Conservation (phyloP, 2,113 vertebrate species). For the Alces alces region DNA sequence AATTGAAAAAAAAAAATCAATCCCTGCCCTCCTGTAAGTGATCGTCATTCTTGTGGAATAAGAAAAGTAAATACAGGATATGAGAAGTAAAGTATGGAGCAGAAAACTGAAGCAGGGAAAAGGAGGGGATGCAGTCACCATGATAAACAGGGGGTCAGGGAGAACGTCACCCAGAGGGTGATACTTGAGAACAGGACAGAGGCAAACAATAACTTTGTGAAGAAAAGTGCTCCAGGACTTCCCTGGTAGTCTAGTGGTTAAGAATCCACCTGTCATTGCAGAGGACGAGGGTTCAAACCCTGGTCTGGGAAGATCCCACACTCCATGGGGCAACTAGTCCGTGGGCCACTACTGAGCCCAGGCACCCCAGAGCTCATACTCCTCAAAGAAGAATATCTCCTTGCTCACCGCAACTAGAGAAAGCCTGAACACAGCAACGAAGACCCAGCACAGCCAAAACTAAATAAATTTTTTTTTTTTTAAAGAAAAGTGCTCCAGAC, state of each 20-base stretch:
- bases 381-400: background rate
- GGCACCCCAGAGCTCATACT: background rate
- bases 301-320: background rate
- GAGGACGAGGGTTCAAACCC: background rate
- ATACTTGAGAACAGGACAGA: background rate
- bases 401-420: background rate
- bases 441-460: background rate
- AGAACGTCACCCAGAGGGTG: background rate
- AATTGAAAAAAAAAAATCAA: background rate
- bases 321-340: background rate
- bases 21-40: background rate
- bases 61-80: background rate
- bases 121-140: background rate
- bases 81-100: background rate
- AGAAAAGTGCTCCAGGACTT: background rate
- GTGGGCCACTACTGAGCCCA: background rate
- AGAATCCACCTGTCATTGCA: background rate
- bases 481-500: background rate
- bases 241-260: background rate
- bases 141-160: background rate
- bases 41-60: background rate
- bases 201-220: background rate
- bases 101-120: constrained; percentile 4
- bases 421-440: background rate
- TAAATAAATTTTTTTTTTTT: background rate